Evolutionary conservation across 1,140 invertebrate genomes (phyloP), one percentile per base, ranked within the genome.

Genomic region (Scaptomyza hsui): DNA sequence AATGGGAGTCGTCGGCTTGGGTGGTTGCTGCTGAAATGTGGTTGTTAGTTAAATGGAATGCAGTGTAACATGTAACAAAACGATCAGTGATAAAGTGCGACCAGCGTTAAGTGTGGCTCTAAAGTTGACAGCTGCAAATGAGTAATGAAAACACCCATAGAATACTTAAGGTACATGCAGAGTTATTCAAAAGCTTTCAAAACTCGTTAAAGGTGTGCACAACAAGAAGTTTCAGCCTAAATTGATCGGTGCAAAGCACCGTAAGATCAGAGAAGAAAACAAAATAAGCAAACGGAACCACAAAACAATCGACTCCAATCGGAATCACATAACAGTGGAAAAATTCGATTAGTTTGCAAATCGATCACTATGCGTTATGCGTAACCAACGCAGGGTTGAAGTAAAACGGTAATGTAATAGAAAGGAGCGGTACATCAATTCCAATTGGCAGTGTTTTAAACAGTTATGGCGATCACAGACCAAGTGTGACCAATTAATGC

Each of bases 21-120:
- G 71, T 72, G 76, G 61, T 73, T 81, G 48, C 45, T 81, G 61
- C 37, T 69, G 69, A 75, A 85, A 78, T 75, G 67, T 85, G 80
- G 67, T 75, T 73, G 75, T 44, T 67, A 65, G 16, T 69, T 67
- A 59, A 55, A 65, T 57, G 68, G 62, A 44, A 42, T 18, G 35
- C 19, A 55, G 37, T 52, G 16, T 7, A 47, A 21, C 10, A n/a
- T 6, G 21, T 1, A 12, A 29, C 26, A 24, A 26, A n/a, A 42
- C 37, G 37, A 55, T 42, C 52, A 37, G 32, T 4, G 32, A 37
- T 37, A 37, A 37, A 37, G 10, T 37, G 32, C 4, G 32, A n/a
- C 32, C 32, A 37, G n/a, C n/a, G 32, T n/a, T 37, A 4, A 12
- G 32, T 37, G 1, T 10, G 32, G 12, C 10, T 35, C 32, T 35